Evolutionary conservation across 2,888 invertebrate genomes (phyloP), one percentile per base, ranked within the genome.

Genomic region (Galerucella calmariensis): DNA sequence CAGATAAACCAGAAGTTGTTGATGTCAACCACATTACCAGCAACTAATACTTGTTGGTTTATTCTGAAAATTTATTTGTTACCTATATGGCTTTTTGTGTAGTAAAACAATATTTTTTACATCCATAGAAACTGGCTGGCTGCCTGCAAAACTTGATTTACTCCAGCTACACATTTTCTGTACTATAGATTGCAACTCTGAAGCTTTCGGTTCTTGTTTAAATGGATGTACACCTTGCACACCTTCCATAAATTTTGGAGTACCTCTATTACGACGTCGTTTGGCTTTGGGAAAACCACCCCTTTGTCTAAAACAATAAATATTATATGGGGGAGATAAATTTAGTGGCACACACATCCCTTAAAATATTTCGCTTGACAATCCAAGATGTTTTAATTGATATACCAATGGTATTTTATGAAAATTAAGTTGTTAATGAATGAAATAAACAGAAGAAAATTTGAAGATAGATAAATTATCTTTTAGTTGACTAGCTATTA

Each of bases 81-180:
- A 81, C 81, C 80, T 76, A 85, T 99, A 99, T 0, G 95, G 95
- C 84, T 95, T 95, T 79, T 93, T 88, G 46, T 91, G 89, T 3
- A 99, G 88, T 12, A 94, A 89, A 68, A 87, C 86, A 65, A 99
- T 89, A 87, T 99, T 99, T 0, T 90, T 84, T 1, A 89, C 88
- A 84, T 96, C 95, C 97, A 99, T 97, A 0, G 98, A 98, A 0
- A 99, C 97, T 0, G 99, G 99, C 85, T 99, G 99, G 2, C 94
- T 93, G 0, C 99, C 99, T 0, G 99, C 98, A 88, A 99, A 99
- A 0, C 96, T 97, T 16, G 90, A 90, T 5, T 88, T 88, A 24
- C 90, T 86, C 96, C 96, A 98, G 4, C 89, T 90, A 85, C 97
- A 97, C 91, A 95, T 94, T 2, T 89, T 86, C 85, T 96, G 95